Evolutionary conservation across 1,140 invertebrate species (phyloP).

Genomic region (Tribolium madens): DNA sequence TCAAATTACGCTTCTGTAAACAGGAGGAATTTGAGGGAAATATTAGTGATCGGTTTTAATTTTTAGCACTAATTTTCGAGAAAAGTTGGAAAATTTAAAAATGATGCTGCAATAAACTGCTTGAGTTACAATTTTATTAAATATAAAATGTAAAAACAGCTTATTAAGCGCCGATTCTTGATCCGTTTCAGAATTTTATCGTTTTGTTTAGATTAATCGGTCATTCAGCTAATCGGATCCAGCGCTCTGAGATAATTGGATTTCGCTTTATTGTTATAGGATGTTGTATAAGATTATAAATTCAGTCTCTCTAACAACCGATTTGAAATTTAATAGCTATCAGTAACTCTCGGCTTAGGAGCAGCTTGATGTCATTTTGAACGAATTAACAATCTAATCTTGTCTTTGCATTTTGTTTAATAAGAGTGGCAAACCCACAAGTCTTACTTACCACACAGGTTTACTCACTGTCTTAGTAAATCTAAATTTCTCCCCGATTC

Average conservation of each 20-base stretch:
- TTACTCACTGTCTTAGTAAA: conserved; percentile 11
- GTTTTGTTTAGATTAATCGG: conserved; percentile 15
- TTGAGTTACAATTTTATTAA: too few relatives aligned
- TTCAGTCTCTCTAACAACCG: not conserved
- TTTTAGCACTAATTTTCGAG: too few relatives aligned
- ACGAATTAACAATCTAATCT: not conserved
- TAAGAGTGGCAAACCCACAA: not conserved
- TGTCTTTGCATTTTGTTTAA: not conserved
- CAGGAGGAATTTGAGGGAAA: too few relatives aligned
- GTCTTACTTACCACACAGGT: not conserved
- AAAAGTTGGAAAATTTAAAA: too few relatives aligned
- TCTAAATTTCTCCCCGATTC: conserved; percentile 5
- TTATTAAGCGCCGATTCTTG: too few relatives aligned
- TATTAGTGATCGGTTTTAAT: too few relatives aligned
- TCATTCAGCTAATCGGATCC: conserved; percentile 9
- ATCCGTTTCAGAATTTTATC: not conserved
- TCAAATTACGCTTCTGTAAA: not conserved
- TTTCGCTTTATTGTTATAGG: conserved; percentile 44
- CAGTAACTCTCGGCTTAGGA: conserved; percentile 13
- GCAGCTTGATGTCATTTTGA: not conserved
- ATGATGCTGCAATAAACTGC: too few relatives aligned
- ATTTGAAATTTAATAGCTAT: conserved; percentile 18
- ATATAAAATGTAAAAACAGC: too few relatives aligned
- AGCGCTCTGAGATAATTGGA: not conserved
- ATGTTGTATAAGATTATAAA: conserved; percentile 25